phyloP scores from a whole-genome alignment of 2,888 invertebrate species.

The Ptychoptera contaminata region DNA sequence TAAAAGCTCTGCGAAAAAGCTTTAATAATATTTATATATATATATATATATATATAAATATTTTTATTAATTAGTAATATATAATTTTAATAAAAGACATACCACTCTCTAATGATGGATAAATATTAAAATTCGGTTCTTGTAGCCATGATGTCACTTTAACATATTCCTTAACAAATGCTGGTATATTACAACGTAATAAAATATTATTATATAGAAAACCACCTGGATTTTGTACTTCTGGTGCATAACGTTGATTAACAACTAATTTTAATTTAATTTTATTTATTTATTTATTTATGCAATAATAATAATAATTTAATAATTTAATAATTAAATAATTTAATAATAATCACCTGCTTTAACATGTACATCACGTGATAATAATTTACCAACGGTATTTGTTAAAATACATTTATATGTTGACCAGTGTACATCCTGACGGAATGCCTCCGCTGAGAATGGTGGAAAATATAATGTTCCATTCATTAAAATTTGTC shows the following conservation, averaged over 20 bases:
- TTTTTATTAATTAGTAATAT: background rate
- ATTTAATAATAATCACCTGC: conserved; percentile 36
- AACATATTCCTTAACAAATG: conserved; percentile 38
- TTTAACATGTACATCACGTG: conserved; percentile 36
- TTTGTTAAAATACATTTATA: conserved; percentile 37
- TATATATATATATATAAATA: too few relatives aligned
- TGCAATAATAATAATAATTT: too few relatives aligned
- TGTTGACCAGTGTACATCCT: conserved; percentile 39
- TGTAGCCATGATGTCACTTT: conserved; percentile 40
- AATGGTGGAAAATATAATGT: conserved; percentile 39
- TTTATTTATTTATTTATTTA: too few relatives aligned
- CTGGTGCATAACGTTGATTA: conserved; percentile 38
- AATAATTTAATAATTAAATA: too few relatives aligned
- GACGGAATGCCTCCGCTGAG: conserved; percentile 38
- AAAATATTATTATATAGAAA: conserved; percentile 38
- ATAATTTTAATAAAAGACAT: conserved; percentile 19
- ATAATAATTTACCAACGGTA: conserved; percentile 35
- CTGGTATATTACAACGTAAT: conserved; percentile 38
- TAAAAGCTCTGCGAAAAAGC: too few relatives aligned
- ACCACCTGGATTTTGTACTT: conserved; percentile 40
- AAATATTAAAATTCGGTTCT: conserved; percentile 39
- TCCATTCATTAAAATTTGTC: conserved; percentile 37
- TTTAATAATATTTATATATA: background rate
- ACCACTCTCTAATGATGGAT: conserved; percentile 38
- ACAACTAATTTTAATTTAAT: conserved; percentile 26